Base-by-base conservation (phyloP, 1,140 invertebrate species). In the Helicoverpa armigera region DNA sequence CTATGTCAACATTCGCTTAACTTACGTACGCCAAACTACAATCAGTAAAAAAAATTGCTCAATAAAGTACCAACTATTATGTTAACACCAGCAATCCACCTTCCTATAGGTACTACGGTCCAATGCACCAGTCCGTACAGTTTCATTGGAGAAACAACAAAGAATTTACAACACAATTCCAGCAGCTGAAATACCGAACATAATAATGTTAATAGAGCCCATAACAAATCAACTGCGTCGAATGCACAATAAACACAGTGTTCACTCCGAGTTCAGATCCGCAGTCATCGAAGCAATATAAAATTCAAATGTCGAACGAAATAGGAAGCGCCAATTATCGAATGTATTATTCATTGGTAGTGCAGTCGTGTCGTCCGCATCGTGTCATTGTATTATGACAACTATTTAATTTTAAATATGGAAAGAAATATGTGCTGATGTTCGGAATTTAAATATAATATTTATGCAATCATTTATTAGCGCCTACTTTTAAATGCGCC, bases 311-410 rank as follows among this genome's bases (percentile, higher is more conserved):
- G 70, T 51, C 14, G 70, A 67, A 67, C 58, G 69, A 48, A 51
- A 72, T 79, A 73, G 78, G 78, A 79, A 65, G 60, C 60, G 50
- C 23, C 72, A 74, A 80, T 80, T 80, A 75, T 74, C 51, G 60
- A 54, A 80, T 80, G 72, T 74, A 74, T 74, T 56, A 80, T 80
- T 80, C 79, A 80, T 74, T 72, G 11, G 35, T 14, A 70, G 67
- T 70, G 67, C 67, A 70, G 50, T 58, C 51, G 76, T 70, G 65
- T 79, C 65, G 76, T 70, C 48, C 67, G 50, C 18, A n/a, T 23
- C 50, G 67, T 29, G 67, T 70, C 67, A 70, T 70, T 23, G 53
- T 70, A 53, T 70, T 70, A 53, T 70, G 48, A 70, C 67, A 51
- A 70, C 18, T 70, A 53, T 70, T 69, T 53, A 70, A 70, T 70